Conservation (phyloP, 2,113 vertebrate species). For the Piliocolobus tephrosceles region DNA sequence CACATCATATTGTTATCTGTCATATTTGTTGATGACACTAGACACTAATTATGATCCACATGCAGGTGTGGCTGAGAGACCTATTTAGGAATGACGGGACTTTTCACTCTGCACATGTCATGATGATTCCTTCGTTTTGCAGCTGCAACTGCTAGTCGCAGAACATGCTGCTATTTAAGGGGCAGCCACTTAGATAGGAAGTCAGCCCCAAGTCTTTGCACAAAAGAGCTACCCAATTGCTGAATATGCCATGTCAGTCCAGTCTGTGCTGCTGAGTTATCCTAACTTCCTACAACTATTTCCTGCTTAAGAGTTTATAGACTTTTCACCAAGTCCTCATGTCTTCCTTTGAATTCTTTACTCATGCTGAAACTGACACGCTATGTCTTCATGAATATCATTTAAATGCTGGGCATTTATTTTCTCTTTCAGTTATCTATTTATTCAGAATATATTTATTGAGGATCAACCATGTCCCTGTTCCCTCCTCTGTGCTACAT, state of each 20-base stretch:
- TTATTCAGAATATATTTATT: not conserved
- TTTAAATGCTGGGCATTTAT: not conserved
- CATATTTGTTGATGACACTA: not conserved
- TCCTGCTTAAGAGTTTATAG: not conserved
- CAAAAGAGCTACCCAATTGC: not conserved
- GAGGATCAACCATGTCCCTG: not conserved
- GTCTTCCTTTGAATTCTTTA: not conserved
- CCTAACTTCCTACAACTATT: not conserved
- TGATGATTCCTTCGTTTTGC: not conserved
- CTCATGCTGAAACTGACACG: not conserved
- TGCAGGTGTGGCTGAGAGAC: slow-evolving; percentile 25
- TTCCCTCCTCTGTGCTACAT: not conserved
- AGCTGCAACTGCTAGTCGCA: slow-evolving; percentile 19
- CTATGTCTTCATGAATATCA: not conserved
- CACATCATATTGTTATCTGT: not conserved
- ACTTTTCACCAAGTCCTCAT: not conserved
- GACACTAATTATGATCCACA: not conserved
- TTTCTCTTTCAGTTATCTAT: not conserved
- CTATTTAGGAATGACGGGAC: not conserved
- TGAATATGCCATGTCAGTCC: not conserved
- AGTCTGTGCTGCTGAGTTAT: not conserved
- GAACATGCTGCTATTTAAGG: slow-evolving; percentile 5
- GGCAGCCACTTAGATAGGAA: not conserved
- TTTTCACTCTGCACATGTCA: not conserved
- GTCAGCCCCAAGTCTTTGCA: not conserved